Evolutionary conservation across 2,113 vertebrate species (phyloP), one percentile per base, ranked within the genome.

Genomic region (Neoarius graeffei): DNA sequence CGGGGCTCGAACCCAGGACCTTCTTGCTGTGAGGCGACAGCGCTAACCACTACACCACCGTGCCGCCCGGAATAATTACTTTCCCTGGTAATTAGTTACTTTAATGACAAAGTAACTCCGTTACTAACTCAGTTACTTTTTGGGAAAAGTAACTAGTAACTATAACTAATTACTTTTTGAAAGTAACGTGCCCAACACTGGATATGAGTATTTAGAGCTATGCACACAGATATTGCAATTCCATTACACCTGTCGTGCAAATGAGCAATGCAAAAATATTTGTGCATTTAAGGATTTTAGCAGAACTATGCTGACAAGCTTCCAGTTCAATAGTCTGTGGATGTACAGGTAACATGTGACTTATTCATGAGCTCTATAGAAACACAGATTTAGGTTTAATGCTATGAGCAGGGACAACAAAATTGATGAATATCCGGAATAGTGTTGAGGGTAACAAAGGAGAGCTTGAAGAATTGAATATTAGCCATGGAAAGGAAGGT

Each of bases 281-380:
- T 42, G 7, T 48, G 15, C 17, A 69, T 48, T 73, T 73, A 73
- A 17, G 30, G 69, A 73, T 73, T 76, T 77, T 14, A 14, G 23
- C 48, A 81, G 85, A 79, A 89, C 90, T 91, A 91, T 91, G 92
- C 93, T 92, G 92, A 91, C 86, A 89, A 87, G 91, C 93, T 92
- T 90, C 92, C 89, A 85, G 91, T 90, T 93, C 77, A 91, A 93
- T 90, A 80, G 87, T 89, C 86, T 81, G 56, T 85, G 88, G 91
- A 94, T 92, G 92, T 90, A 88, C 73, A 86, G 85, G 88, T 91
- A 90, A 94, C 93, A 95, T 76, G 19, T 48, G 9, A 74, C 50
- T 50, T 52, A 77, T 52, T 54, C 48, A 14, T 25, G 74, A n/a
- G 11, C 19, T 25, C 20, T 52, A 79, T 15, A 64, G 59, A 79